Percentiles rank a stretch among this genome's conserved stretches.
Conservation (phyloP, 2,113 vertebrate genomes). For the Oostethus manadensis region DNA sequence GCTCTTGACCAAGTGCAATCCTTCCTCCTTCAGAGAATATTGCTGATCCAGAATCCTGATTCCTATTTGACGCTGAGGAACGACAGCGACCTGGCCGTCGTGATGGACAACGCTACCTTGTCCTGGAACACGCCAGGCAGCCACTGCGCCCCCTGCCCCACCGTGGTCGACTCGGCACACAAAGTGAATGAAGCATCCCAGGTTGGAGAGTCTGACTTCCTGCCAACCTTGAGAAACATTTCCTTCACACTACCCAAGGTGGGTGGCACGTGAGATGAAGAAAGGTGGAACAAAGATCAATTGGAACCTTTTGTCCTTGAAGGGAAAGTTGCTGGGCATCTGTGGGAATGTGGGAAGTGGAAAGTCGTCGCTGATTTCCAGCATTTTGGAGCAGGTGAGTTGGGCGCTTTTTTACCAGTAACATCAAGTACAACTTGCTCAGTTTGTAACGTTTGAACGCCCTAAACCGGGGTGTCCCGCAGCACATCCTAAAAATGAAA, state of each 20-base stretch:
- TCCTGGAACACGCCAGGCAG: conserved; percentile 60
- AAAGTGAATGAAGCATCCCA: neutral
- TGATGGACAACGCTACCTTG: conserved; percentile 75
- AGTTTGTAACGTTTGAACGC: neutral
- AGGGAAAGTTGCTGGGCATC: conserved; percentile 80
- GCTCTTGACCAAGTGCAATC: no score
- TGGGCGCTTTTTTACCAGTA: neutral
- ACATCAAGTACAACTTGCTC: neutral
- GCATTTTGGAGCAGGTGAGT: conserved; percentile 79
- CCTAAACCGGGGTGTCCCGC: no score
- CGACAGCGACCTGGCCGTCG: conserved; percentile 60
- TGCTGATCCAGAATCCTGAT: conserved; percentile 71
- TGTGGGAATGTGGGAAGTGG: conserved; percentile 84
- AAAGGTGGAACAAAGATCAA: no score
- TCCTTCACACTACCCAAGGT: conserved; percentile 77
- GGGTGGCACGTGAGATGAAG: neutral
- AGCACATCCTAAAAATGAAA: no score
- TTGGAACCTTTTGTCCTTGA: conserved; percentile 10
- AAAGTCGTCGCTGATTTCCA: conserved; percentile 78
- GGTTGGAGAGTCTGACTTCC: neutral
- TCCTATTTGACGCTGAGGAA: conserved; percentile 66
- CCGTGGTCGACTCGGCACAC: neutral
- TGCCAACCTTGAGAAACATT: conserved; percentile 62
- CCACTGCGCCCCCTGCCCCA: neutral
- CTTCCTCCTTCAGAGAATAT: conserved; percentile 72